These are phyloP conservation scores for Microcebus murinus DNA, from an alignment of 2,113 vertebrate species.

Conservation along the genomic window DNA sequence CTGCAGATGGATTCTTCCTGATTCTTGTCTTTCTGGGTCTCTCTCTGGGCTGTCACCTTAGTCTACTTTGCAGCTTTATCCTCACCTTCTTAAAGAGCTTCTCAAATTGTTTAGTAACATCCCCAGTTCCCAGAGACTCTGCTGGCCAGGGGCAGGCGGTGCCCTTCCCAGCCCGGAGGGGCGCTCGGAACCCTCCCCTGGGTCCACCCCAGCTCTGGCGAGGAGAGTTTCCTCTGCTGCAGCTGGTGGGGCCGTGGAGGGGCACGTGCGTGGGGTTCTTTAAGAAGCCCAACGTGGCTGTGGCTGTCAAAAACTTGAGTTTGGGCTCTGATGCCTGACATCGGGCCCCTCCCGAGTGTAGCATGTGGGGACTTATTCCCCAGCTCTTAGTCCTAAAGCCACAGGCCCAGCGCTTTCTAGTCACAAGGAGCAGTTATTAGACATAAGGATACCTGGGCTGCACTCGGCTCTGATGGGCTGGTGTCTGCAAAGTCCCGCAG, in stretches of 20 bases:
- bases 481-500: background rate
- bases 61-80: background rate
- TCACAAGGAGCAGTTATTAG: background rate
- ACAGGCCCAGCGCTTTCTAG: background rate
- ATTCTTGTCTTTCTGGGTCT: background rate
- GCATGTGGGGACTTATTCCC: background rate
- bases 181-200: background rate
- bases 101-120: background rate
- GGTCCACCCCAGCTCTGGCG: background rate
- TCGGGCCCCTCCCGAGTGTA: background rate
- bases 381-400: background rate
- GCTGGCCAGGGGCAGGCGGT: background rate
- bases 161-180: background rate
- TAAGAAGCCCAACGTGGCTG: background rate
- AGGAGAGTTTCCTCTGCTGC: too few relatives aligned
- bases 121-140: background rate
- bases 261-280: background rate
- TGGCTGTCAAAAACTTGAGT: background rate
- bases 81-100: background rate
- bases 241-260: background rate
- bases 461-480: background rate
- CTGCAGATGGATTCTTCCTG: background rate
- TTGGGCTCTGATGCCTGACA: background rate
- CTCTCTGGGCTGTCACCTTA: too few relatives aligned
- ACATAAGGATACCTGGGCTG: background rate